Base-by-base conservation (phyloP, 2,797 vertebrate genomes). In the Mionectes olivaceus region DNA sequence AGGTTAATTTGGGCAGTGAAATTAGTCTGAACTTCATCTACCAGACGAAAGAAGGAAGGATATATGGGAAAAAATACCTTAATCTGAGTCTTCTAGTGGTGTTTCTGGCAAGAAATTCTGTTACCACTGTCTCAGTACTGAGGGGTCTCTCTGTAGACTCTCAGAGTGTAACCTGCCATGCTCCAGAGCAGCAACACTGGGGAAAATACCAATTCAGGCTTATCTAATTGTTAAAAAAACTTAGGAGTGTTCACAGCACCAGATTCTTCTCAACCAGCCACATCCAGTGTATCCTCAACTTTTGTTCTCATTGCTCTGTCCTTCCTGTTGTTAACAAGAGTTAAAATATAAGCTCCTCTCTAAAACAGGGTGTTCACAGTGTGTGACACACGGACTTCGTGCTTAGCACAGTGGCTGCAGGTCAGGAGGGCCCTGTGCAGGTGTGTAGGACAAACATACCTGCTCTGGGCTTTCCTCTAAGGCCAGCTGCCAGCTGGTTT, bases 211-310 rank as follows among this genome's bases (percentile, higher is more conserved):
- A 33, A 5, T 24, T n/a, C 8, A 76, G 39, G 27, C 28, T 56
- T 47, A 67, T 15, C 52, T 46, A 37, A 49, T 55, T 33, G 32
- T 64, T 83, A 33, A n/a, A 46, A 46, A 53, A 56, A 27, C n/a
- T 7, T 30, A 8, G 1, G 3, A 35, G 37, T 39, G 41, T 39
- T 59, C 39, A 13, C 1, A 74, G 15, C 14, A 3, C n/a, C 25
- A 84, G 46, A 35, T 56, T 68, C 18, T 82, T 87, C 63, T 87
- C 56, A 41, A 68, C 12, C n/a, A 64, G 5, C 41, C 5, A 7
- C 2, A 0, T 56, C 81, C 9, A 12, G 13, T 33, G 8, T 39
- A 10, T 59, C 19, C 39, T 59, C n/a, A 47, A 0, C 52, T 73
- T 83, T 2, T n/a, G 55, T 63, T 63, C 35, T 77, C 16, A 0